phyloP scores from a whole-genome alignment of 1,140 invertebrate species.

The Bradysia coprophila region DNA sequence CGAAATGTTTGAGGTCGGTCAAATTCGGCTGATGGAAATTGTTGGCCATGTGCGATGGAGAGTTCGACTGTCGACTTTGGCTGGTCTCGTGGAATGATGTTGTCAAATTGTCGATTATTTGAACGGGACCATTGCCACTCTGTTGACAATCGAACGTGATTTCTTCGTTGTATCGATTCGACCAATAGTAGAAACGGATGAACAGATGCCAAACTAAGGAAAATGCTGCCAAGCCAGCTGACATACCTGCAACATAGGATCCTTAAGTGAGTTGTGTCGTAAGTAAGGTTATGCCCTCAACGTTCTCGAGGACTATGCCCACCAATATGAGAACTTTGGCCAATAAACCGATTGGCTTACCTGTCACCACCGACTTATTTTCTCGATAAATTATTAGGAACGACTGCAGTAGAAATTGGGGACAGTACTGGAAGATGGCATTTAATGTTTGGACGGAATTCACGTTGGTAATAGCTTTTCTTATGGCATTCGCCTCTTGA shows the following conservation, averaged over 20 bases:
- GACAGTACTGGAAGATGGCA: slow-evolving; percentile 3
- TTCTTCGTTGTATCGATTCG: background rate
- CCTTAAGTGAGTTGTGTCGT: too few relatives aligned
- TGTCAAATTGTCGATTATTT: slow-evolving; percentile 3
- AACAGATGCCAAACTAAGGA: slow-evolving; percentile 3
- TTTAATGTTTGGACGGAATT: slow-evolving; percentile 1
- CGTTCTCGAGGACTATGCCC: too few relatives aligned
- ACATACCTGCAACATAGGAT: slow-evolving; percentile 3
- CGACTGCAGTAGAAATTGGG: slow-evolving; percentile 2
- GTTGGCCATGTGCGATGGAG: too few relatives aligned
- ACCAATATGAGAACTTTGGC: too few relatives aligned
- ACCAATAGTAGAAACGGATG: slow-evolving; percentile 1
- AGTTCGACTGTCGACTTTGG: too few relatives aligned
- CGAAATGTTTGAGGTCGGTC: slow-evolving; percentile 1
- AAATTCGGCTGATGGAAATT: too few relatives aligned
- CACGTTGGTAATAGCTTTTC: background rate
- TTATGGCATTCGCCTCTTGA: background rate
- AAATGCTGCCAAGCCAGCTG: slow-evolving; percentile 4
- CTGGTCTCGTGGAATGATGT: too few relatives aligned
- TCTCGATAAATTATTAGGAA: slow-evolving; percentile 2
- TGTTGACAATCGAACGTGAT: background rate
- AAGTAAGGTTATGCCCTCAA: too few relatives aligned
- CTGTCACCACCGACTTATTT: slow-evolving; percentile 3
- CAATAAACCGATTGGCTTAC: too few relatives aligned
- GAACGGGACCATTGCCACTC: too few relatives aligned